Conservation (phyloP, 2,888 invertebrate genomes). For the Eristalis pertinax region DNA sequence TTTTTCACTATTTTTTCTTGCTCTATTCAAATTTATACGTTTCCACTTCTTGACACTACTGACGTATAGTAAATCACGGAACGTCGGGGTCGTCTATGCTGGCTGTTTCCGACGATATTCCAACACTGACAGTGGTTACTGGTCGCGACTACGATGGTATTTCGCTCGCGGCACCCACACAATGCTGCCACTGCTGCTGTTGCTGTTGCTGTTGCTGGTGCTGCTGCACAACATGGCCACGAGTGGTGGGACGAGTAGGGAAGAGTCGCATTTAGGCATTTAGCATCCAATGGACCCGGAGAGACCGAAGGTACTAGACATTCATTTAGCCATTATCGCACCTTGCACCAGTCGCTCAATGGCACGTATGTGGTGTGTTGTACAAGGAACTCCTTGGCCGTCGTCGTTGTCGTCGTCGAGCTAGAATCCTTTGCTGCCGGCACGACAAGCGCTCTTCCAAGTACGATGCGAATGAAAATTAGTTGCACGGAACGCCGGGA, state of each 20-base stretch:
- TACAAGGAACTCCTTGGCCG: conserved; percentile 2
- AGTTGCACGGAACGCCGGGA: conserved; percentile 39
- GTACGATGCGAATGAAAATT: conserved; percentile 26
- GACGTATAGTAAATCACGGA: conserved; percentile 61
- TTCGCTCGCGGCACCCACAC: conserved; percentile 59
- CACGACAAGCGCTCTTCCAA: neutral
- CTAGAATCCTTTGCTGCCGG: neutral
- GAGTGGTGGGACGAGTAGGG: neutral
- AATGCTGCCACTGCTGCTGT: conserved; percentile 11
- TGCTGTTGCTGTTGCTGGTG: neutral
- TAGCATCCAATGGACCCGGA: conserved; percentile 52
- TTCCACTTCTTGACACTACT: conserved; percentile 63
- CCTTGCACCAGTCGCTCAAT: conserved; percentile 66
- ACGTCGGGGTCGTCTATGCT: conserved; percentile 33
- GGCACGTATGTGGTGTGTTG: conserved; percentile 33
- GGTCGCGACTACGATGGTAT: conserved; percentile 17
- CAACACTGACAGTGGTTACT: neutral
- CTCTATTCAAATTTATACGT: conserved; percentile 57
- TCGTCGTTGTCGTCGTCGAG: neutral
- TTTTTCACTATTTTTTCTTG: conserved; percentile 5
- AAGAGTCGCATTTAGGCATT: conserved; percentile 61
- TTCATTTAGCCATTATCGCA: conserved; percentile 69
- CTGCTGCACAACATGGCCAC: conserved; percentile 22
- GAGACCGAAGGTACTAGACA: conserved; percentile 58
- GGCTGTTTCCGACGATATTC: neutral